Base-by-base conservation (phyloP, 2,888 invertebrate species). In the Cephalotes varians region DNA sequence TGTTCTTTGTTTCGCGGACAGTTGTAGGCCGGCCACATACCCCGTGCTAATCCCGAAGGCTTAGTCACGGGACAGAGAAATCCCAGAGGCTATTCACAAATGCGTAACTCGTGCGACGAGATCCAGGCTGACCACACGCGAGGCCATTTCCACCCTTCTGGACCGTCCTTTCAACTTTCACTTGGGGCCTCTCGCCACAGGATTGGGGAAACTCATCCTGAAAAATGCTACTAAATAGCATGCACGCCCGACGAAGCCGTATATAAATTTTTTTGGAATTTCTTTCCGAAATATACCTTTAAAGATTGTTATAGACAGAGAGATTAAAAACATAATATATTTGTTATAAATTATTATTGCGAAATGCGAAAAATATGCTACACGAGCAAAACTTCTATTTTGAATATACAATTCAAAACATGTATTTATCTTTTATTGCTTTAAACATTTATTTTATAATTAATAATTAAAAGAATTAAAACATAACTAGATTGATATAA, bases 1-100 rank as follows among this genome's bases (percentile, higher is more conserved):
- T 54, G 60, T 69, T 88, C 88, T 90, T 88, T 89, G 89, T 90
- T 88, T 86, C 85, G 84, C 51, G 82, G 83, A 82, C 81, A 87
- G 83, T 86, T 88, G 86, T 88, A 89, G 83, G 88, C 80, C 85
- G 84, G 81, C 87, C 87, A 85, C 88, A 81, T 85, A 87, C 81
- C 85, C 76, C 84, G 85, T 88, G 88, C 80, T 93, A 93, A 93
- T 93, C 92, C 91, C 86, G 49, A 69, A 84, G 88, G 91, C 90
- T 92, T 91, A 90, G 85, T 84, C 73, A 73, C 81, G 87, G 88
- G 90, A 86, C 88, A 86, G 81, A 86, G 85, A 91, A 93, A 93
- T 93, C 93, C 92, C 90, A 84, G 76, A 84, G 91, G 90, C 90
- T 87, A 91, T 90, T 92, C 91, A 87, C 85, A 86, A 87, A 91